A percentile compares a stretch with the other conserved stretches of the same genome.
These are phyloP conservation scores for Morpho deidamia DNA, from an alignment of 2,888 invertebrate species.

Conservation along the genomic window DNA sequence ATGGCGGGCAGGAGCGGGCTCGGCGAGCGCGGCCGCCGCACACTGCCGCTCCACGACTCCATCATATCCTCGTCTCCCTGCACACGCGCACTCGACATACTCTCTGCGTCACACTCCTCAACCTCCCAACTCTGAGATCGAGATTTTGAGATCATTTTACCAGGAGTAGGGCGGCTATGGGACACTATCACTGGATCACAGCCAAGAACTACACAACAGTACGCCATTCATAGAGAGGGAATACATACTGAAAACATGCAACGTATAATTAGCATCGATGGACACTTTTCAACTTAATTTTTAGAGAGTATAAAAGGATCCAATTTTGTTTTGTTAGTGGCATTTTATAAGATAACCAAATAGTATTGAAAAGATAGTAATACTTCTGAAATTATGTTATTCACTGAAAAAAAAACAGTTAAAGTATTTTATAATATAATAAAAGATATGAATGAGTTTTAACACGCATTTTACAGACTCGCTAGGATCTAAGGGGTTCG, in stretches of 20 bases:
- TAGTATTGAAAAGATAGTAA: no score
- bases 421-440: no score
- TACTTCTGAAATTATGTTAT: not conserved
- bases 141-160: conserved; percentile 68
- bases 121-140: conserved; percentile 77
- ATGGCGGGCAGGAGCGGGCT: conserved; percentile 68
- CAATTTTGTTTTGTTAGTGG: no score
- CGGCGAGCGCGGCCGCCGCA: conserved; percentile 58
- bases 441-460: not conserved
- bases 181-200: conserved; percentile 16
- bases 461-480: conserved; percentile 12
- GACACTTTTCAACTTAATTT: not conserved
- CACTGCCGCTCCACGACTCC: conserved; percentile 74
- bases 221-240: conserved; percentile 13
- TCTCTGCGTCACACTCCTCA: conserved; percentile 76
- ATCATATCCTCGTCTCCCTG: conserved; percentile 82
- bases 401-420: not conserved
- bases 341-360: no score
- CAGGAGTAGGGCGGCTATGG: conserved; percentile 24
- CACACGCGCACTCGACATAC: conserved; percentile 77
- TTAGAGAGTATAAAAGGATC: not conserved
- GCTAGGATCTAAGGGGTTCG: conserved; percentile 31
- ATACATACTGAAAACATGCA: conserved; percentile 3
- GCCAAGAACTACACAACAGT: conserved; percentile 9
- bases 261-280: not conserved